Evolutionary conservation across 2,888 invertebrate genomes (phyloP).

Genomic region (Julus scandinavius): DNA sequence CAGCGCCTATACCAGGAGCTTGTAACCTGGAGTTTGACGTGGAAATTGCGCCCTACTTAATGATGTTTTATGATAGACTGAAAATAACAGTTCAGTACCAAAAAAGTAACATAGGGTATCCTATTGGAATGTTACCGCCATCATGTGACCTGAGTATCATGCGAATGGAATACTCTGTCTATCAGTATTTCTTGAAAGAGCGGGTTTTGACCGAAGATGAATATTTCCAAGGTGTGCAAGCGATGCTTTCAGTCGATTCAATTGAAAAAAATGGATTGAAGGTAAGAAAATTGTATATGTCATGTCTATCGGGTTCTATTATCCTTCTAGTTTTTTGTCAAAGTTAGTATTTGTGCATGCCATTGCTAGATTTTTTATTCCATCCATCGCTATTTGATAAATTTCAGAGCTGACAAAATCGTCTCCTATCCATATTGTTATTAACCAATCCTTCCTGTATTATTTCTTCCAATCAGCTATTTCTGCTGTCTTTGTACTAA

Average conservation of each 20-base stretch:
- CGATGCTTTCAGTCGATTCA: conserved; percentile 73
- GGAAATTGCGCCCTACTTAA: conserved; percentile 73
- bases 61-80: conserved; percentile 65
- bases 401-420: too few relatives aligned
- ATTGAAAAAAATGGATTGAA: conserved; percentile 70
- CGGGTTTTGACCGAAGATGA: conserved; percentile 69
- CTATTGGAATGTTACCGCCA: conserved; percentile 65
- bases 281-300: conserved; percentile 64
- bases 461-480: too few relatives aligned
- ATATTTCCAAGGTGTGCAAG: conserved; percentile 71
- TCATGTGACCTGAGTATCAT: conserved; percentile 64
- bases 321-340: too few relatives aligned
- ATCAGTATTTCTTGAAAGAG: conserved; percentile 74
- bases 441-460: too few relatives aligned
- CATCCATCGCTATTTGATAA: too few relatives aligned
- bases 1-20: conserved; percentile 83
- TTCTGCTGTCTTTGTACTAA: too few relatives aligned
- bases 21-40: conserved; percentile 78
- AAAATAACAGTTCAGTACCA: conserved; percentile 70
- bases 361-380: too few relatives aligned
- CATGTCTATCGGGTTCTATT: too few relatives aligned
- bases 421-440: too few relatives aligned
- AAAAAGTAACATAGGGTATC: conserved; percentile 67
- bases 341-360: too few relatives aligned
- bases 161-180: conserved; percentile 70